phyloP scores from a whole-genome alignment of 2,113 vertebrate genomes.

The Tragelaphus imberbis region DNA sequence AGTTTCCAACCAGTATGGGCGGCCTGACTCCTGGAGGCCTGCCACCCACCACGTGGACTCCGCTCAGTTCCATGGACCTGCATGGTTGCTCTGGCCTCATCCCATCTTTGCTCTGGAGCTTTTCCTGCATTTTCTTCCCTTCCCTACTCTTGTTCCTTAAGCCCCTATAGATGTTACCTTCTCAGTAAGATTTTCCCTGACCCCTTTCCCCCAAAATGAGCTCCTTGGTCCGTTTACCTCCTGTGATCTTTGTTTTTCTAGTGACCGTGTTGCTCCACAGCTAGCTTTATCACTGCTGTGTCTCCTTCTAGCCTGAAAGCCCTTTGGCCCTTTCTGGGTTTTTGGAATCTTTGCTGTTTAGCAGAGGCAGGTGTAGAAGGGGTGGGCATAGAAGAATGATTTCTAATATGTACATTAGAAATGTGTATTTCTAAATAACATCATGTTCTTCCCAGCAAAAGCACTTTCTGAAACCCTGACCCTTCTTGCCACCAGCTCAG shows the following conservation, averaged over 20 bases:
- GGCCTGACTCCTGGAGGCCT: accelerated
- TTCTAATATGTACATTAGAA: background rate
- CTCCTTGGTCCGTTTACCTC: background rate
- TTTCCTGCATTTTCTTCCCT: background rate
- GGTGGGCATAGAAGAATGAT: background rate
- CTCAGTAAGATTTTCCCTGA: background rate
- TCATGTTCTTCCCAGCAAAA: background rate
- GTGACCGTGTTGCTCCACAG: background rate
- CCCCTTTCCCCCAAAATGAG: background rate
- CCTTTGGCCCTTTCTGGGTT: background rate
- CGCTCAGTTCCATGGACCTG: background rate
- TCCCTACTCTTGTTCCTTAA: background rate
- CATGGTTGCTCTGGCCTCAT: accelerated
- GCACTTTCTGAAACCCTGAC: background rate
- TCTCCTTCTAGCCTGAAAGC: background rate
- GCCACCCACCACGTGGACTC: accelerated
- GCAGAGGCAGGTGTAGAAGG: background rate
- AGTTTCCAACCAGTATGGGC: background rate
- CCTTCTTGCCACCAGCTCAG: background rate
- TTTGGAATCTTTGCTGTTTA: background rate
- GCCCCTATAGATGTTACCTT: background rate
- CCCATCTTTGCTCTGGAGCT: background rate
- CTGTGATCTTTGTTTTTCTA: background rate
- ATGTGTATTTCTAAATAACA: background rate
- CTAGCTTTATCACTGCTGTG: background rate